Evolutionary conservation across 2,113 vertebrate genomes (phyloP).

Genomic region (Microcebus ravelobensis): DNA sequence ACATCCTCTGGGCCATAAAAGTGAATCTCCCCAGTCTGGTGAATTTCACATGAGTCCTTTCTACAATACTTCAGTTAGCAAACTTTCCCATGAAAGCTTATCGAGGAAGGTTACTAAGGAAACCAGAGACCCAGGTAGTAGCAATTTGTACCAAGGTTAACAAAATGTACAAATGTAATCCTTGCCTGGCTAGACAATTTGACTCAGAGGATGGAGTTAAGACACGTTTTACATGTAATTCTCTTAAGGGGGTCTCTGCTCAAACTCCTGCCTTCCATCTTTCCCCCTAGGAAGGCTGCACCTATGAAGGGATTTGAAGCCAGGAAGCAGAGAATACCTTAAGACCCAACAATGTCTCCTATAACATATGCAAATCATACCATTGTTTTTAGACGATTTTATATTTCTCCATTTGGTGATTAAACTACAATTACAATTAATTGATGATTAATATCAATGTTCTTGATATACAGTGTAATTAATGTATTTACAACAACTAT

Average conservation of each 20-base stretch:
- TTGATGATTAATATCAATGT: neutral
- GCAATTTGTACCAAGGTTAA: neutral
- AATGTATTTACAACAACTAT: neutral
- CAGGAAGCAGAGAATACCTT: neutral
- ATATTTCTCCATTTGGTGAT: neutral
- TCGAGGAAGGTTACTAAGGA: slow-evolving; percentile 38
- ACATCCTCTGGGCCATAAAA: neutral
- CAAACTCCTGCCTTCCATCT: neutral
- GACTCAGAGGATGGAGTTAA: neutral
- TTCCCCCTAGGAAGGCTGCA: accelerated
- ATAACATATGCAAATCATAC: neutral
- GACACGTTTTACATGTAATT: neutral
- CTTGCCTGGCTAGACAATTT: neutral
- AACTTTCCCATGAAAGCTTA: neutral
- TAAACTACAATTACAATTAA: slow-evolving; percentile 7
- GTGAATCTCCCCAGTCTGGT: neutral
- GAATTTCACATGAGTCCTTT: neutral
- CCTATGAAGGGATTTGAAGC: neutral
- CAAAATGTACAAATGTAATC: neutral
- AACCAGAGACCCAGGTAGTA: neutral
- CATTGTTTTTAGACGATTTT: neutral
- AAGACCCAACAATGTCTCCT: neutral
- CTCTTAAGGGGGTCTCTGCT: neutral
- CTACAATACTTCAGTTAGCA: neutral
- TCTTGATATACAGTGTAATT: neutral